phyloP scores from a whole-genome alignment of 2,888 invertebrate genomes.

The Poecilobothrus nobilitatus region DNA sequence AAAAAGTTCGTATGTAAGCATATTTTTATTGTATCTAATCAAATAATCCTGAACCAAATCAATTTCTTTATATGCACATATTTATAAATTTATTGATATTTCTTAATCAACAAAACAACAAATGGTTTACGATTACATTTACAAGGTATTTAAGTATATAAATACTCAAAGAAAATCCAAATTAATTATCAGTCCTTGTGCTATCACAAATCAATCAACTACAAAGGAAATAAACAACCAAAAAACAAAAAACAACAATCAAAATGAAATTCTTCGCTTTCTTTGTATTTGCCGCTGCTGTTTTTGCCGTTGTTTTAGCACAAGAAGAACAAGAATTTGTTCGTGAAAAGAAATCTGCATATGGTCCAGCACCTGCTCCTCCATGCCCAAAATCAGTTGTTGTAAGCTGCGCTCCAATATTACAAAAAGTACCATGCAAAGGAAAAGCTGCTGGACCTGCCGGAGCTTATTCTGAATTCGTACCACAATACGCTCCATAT shows the following conservation, averaged over 20 bases:
- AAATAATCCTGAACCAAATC: too few species aligned
- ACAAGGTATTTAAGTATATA: too few species aligned
- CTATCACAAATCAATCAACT: background rate
- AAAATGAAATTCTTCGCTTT: conserved; percentile 11
- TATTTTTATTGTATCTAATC: too few species aligned
- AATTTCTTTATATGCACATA: too few species aligned
- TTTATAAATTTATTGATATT: too few species aligned
- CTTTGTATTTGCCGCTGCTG: background rate
- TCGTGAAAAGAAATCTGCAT: background rate
- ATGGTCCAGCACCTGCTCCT: background rate
- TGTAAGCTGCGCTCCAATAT: conserved; percentile 35
- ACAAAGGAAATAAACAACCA: background rate
- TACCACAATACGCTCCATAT: background rate
- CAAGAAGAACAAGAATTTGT: background rate
- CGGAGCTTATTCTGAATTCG: background rate
- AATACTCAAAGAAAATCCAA: background rate
- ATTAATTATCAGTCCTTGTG: background rate
- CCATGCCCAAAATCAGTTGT: conserved; percentile 37
- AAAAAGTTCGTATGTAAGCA: too few species aligned
- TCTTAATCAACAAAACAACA: too few species aligned
- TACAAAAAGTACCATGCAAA: conserved; percentile 34
- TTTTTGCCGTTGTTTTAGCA: background rate
- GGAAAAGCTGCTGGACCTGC: background rate
- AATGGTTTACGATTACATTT: too few species aligned
- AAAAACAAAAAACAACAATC: background rate